Evolutionary conservation across 2,888 invertebrate species (phyloP).

Genomic region (Drosophila macrospina): DNA sequence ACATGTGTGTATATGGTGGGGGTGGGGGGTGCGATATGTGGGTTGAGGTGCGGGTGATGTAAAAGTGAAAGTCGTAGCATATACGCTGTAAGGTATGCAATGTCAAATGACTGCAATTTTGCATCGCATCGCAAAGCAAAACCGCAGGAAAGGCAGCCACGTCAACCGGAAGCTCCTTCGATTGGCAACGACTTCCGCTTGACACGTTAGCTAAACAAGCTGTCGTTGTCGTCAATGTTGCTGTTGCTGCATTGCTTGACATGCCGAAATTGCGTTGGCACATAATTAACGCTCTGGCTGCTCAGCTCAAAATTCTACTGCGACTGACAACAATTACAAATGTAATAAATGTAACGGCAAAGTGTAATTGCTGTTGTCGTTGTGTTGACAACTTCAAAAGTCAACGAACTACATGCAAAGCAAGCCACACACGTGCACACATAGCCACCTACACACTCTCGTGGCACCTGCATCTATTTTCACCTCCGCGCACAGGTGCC

Average conservation of each 20-base stretch:
- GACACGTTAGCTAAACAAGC: conserved; percentile 82
- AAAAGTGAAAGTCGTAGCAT: conserved; percentile 69
- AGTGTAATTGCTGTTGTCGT: conserved; percentile 63
- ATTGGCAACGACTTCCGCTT: conserved; percentile 85
- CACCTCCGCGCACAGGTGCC: conserved; percentile 65
- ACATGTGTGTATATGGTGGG: conserved; percentile 12
- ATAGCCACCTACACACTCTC: conserved; percentile 13
- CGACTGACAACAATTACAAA: conserved; percentile 81
- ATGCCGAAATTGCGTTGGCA: conserved; percentile 68
- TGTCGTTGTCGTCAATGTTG: conserved; percentile 60
- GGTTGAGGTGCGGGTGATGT: conserved; percentile 13
- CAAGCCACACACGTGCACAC: conserved; percentile 38
- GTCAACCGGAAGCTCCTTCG: conserved; percentile 83
- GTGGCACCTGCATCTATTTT: conserved; percentile 53
- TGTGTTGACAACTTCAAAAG: conserved; percentile 72
- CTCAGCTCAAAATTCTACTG: conserved; percentile 35
- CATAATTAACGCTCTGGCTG: conserved; percentile 69
- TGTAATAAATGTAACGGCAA: conserved; percentile 80
- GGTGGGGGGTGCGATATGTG: neutral
- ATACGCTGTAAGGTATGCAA: conserved; percentile 47
- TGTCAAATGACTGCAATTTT: conserved; percentile 38
- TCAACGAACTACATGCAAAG: conserved; percentile 79
- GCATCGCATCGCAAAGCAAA: conserved; percentile 25
- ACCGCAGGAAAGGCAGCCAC: conserved; percentile 47
- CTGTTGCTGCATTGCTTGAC: conserved; percentile 40